These are phyloP conservation scores for Corapipo altera DNA, from an alignment of 2,113 vertebrate genomes.

Conservation along the genomic window DNA sequence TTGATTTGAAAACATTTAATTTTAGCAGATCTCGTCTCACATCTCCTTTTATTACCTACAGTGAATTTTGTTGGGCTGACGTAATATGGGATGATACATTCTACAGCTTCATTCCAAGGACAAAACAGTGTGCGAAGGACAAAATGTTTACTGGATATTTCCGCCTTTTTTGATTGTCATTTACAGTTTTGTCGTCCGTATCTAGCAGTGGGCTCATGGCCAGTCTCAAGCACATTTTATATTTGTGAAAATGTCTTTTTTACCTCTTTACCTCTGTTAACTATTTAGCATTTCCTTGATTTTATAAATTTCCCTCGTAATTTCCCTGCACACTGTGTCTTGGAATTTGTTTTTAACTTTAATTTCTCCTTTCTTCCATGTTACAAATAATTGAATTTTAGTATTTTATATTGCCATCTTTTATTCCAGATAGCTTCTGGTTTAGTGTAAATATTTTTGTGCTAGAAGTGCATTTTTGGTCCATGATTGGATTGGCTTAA, in stretches of 20 bases:
- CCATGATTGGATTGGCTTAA: background rate
- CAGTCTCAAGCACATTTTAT: background rate
- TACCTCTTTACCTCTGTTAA: background rate
- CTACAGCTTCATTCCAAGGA: constrained; percentile 60
- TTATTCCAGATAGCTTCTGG: background rate
- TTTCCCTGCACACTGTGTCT: background rate
- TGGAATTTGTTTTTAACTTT: background rate
- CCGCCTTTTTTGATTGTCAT: constrained; percentile 28
- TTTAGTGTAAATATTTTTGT: background rate
- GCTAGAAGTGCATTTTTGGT: background rate
- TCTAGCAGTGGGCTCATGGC: background rate
- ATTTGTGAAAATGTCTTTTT: constrained; percentile 8
- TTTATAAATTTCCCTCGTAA: background rate
- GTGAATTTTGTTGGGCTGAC: constrained; percentile 67
- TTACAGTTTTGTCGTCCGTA: background rate
- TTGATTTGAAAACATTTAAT: constrained; percentile 69
- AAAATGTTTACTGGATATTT: constrained; percentile 62
- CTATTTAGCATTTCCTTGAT: background rate
- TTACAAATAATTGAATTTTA: background rate
- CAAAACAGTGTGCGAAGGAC: constrained; percentile 59
- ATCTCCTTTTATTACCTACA: constrained; percentile 66
- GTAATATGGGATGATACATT: constrained; percentile 66
- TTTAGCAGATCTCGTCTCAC: constrained; percentile 62
- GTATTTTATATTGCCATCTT: background rate
- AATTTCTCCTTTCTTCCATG: background rate